Evolutionary conservation across 2,888 invertebrate genomes (phyloP).

Genomic region (Ferrisia virgata): DNA sequence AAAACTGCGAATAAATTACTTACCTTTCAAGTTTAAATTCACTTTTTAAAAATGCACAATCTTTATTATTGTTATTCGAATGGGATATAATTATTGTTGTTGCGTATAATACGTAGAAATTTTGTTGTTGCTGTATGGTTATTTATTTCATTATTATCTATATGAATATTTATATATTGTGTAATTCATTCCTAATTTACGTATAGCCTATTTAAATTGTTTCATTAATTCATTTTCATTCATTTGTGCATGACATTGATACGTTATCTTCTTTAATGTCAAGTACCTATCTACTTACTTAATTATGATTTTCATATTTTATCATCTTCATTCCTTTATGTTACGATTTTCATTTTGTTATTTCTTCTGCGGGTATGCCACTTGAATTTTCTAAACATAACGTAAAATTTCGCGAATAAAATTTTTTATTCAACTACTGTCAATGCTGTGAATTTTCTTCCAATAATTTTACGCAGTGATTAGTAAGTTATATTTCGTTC

Average conservation of each 20-base stretch:
- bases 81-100: not conserved
- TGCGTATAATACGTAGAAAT: not conserved
- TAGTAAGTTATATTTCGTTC: too few relatives aligned
- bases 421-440: not conserved
- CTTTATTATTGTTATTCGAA: not conserved
- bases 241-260: not conserved
- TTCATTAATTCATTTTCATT: not conserved
- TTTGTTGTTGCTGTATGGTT: not conserved
- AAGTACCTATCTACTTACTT: too few relatives aligned
- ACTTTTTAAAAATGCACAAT: slow-evolving; percentile 22
- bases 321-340: not conserved
- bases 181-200: not conserved
- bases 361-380: too few relatives aligned
- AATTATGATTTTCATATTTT: not conserved
- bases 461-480: not conserved
- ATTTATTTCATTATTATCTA: not conserved
- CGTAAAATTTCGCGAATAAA: not conserved
- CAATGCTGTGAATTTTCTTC: not conserved
- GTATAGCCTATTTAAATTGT: not conserved
- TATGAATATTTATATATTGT: not conserved
- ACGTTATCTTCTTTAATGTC: not conserved
- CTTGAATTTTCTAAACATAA: too few relatives aligned
- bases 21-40: slow-evolving; percentile 19
- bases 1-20: not conserved
- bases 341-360: not conserved